Conservation (phyloP, 2,888 invertebrate genomes). For the Drosophila gaucha region DNA sequence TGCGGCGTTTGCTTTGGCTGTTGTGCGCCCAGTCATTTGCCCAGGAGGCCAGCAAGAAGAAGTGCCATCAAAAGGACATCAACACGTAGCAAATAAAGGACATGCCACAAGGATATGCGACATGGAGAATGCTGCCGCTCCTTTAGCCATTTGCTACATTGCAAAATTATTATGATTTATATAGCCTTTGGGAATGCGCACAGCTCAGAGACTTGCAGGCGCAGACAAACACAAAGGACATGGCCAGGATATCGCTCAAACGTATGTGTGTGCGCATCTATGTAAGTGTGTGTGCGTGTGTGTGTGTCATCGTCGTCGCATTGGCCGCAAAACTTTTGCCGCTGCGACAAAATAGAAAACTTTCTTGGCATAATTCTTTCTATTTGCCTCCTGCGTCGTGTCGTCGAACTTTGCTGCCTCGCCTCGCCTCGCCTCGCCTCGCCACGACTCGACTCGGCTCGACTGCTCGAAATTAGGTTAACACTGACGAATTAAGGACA, state of each 20-base stretch:
- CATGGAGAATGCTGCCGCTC: slow-evolving; percentile 50
- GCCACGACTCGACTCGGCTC: slow-evolving; percentile 34
- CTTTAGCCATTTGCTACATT: slow-evolving; percentile 76
- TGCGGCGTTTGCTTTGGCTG: slow-evolving; percentile 42
- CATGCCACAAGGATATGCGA: slow-evolving; percentile 81
- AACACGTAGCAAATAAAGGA: slow-evolving; percentile 81
- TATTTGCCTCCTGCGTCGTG: slow-evolving; percentile 45
- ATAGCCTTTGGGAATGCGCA: slow-evolving; percentile 81
- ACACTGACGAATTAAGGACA: slow-evolving; percentile 81
- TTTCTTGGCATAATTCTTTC: slow-evolving; percentile 80
- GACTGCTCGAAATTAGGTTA: slow-evolving; percentile 73
- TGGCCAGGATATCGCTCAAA: slow-evolving; percentile 44
- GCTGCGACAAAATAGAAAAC: slow-evolving; percentile 79
- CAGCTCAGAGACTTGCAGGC: slow-evolving; percentile 47
- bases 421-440: neutral
- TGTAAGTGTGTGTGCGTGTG: slow-evolving; percentile 5
- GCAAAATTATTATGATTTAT: slow-evolving; percentile 81
- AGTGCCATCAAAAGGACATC: slow-evolving; percentile 81
- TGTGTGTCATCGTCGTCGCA: slow-evolving; percentile 69
- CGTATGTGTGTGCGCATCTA: slow-evolving; percentile 12
- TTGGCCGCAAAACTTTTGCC: slow-evolving; percentile 78
- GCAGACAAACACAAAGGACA: slow-evolving; percentile 75
- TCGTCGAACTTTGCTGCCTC: slow-evolving; percentile 51
- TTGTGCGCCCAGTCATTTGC: slow-evolving; percentile 60
- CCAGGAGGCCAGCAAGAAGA: slow-evolving; percentile 63